A percentile compares a stretch with the other conserved stretches of the same genome.
These are phyloP conservation scores for Amphiura filiformis DNA, from an alignment of 35 echinoderm and acorn worm genomes.

Conservation along the genomic window DNA sequence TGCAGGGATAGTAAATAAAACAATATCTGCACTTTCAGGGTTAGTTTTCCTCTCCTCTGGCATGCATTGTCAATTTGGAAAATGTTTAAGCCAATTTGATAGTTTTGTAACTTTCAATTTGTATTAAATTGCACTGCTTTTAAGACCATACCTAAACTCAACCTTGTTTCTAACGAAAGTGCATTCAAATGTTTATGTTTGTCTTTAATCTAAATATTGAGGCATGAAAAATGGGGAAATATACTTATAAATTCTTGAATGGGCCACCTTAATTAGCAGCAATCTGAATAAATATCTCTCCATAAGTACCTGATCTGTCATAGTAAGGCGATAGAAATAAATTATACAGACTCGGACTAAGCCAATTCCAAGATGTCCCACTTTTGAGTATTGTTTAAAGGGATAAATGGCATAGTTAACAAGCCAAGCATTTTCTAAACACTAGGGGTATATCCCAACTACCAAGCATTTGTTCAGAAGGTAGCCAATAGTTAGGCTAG, in stretches of 20 bases:
- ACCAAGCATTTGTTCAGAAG: not conserved
- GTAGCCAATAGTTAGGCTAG: not conserved
- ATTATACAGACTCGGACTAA: no score
- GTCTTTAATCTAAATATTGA: no score
- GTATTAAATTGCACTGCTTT: not conserved
- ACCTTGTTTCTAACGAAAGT: no score
- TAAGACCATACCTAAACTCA: not conserved
- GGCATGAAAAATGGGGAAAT: no score
- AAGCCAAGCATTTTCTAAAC: conserved; percentile 7
- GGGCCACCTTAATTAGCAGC: no score
- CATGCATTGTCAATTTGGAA: not conserved
- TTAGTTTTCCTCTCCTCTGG: not conserved
- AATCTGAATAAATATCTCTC: no score
- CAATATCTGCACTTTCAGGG: not conserved
- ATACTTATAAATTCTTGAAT: no score
- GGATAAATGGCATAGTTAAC: conserved; percentile 8
- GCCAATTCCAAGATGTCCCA: conserved; percentile 3
- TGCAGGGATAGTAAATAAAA: not conserved
- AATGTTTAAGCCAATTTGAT: not conserved
- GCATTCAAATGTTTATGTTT: no score
- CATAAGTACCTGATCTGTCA: no score
- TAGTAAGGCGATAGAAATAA: no score
- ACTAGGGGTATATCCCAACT: not conserved
- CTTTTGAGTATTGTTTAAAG: not conserved
- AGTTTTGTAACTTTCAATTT: not conserved